phyloP scores from a whole-genome alignment of 2,888 invertebrate species.

The Caenorhabditis afra region DNA sequence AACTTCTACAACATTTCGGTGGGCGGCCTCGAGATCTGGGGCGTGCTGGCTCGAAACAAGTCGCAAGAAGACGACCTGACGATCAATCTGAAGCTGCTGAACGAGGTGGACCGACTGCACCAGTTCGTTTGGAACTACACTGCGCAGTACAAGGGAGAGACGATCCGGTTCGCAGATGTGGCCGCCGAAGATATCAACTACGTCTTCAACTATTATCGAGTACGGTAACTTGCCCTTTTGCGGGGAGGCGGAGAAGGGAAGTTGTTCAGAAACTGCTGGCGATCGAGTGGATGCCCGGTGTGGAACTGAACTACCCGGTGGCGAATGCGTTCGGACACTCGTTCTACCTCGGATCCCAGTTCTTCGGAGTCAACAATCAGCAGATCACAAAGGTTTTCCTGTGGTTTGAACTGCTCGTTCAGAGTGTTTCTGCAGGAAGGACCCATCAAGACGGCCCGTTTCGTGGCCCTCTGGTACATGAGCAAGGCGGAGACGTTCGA shows the following conservation, averaged over 20 bases:
- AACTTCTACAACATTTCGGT: constrained; percentile 75
- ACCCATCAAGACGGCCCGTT: constrained; percentile 68
- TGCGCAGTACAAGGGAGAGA: constrained; percentile 47
- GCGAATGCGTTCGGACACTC: constrained; percentile 70
- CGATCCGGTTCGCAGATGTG: constrained; percentile 61
- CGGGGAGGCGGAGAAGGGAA: constrained; percentile 4
- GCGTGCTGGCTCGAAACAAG: constrained; percentile 72
- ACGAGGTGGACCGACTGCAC: constrained; percentile 73
- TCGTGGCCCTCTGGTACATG: constrained; percentile 77
- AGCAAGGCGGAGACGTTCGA: constrained; percentile 61
- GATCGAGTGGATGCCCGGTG: constrained; percentile 59
- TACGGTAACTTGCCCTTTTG: constrained; percentile 38
- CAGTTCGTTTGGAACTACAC: constrained; percentile 65
- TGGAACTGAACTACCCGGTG: constrained; percentile 71
- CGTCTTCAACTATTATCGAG: constrained; percentile 68
- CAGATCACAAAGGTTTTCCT: constrained; percentile 13
- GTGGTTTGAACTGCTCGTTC: too few species aligned
- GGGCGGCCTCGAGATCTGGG: constrained; percentile 75
- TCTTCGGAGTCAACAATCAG: constrained; percentile 73
- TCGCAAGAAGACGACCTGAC: constrained; percentile 48
- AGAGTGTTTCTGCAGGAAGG: constrained; percentile 65
- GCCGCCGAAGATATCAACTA: constrained; percentile 66
- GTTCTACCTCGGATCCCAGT: constrained; percentile 72
- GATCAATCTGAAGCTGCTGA: constrained; percentile 64
- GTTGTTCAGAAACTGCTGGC: constrained; percentile 54